These are phyloP conservation scores for Xylocopa sonorina DNA, from an alignment of 1,140 invertebrate genomes.

Conservation along the genomic window DNA sequence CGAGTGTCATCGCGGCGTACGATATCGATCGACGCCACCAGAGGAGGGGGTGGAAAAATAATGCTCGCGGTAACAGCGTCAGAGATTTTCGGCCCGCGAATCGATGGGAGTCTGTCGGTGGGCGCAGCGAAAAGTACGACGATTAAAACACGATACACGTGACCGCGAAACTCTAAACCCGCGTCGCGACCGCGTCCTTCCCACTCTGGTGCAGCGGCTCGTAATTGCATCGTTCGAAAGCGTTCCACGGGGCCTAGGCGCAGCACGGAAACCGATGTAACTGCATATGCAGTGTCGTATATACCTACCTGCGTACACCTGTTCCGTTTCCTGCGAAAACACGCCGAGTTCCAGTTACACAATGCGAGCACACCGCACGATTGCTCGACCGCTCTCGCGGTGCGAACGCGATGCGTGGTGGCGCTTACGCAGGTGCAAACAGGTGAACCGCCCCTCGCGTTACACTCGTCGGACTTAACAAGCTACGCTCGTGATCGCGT, in stretches of 20 bases:
- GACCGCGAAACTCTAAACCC: slow-evolving; percentile 48
- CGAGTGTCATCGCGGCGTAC: not conserved
- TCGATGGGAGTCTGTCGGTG: no score
- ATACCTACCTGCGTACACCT: slow-evolving; percentile 65
- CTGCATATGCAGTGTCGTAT: slow-evolving; percentile 69
- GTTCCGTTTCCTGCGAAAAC: slow-evolving; percentile 77
- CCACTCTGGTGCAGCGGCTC: not conserved
- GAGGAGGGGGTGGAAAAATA: no score
- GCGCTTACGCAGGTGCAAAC: slow-evolving; percentile 53
- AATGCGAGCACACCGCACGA: slow-evolving; percentile 42
- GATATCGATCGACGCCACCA: not conserved
- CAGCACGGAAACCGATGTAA: slow-evolving; percentile 74
- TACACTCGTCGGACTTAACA: not conserved
- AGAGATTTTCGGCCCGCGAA: no score
- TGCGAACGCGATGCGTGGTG: slow-evolving; percentile 8
- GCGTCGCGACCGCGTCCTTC: slow-evolving; percentile 27
- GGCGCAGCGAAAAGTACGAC: slow-evolving; percentile 10
- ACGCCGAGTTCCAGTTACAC: slow-evolving; percentile 75
- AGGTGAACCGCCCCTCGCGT: slow-evolving; percentile 31
- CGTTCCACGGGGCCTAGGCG: slow-evolving; percentile 63
- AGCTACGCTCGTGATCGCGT: not conserved
- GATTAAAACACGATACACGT: slow-evolving; percentile 48
- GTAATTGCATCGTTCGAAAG: slow-evolving; percentile 59
- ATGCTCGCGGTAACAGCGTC: no score
- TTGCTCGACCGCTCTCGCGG: slow-evolving; percentile 30